Conservation (phyloP, 2,797 vertebrate genomes). For the Microtus obscurus region DNA sequence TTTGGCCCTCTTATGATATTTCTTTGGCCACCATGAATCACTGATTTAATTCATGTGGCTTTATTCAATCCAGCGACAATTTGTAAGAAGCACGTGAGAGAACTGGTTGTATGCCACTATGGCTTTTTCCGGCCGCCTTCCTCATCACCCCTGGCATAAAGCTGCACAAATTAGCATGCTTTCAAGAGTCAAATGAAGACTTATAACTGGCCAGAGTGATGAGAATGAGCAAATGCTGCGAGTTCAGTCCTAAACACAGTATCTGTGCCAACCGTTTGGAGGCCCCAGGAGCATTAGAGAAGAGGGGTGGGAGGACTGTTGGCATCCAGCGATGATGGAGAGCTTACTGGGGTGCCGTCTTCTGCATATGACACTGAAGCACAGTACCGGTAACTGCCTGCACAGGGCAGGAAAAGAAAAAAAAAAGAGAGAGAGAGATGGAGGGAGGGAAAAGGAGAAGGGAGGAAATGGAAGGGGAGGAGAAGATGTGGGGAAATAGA, state of each 20-base stretch:
- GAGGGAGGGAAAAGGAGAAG: background rate
- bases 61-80: background rate
- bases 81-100: background rate
- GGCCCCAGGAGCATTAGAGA: background rate
- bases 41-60: constrained; percentile 6
- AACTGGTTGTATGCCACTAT: background rate
- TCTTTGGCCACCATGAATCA: background rate
- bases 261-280: background rate
- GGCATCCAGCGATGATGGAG: background rate
- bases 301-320: background rate
- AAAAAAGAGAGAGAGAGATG: accelerated
- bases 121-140: background rate
- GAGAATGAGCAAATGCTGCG: no score
- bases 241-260: background rate
- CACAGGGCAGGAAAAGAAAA: background rate
- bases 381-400: background rate
- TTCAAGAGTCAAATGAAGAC: background rate
- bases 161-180: constrained; percentile 12
- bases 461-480: background rate
- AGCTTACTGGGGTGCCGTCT: no score
- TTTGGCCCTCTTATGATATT: background rate
- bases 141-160: background rate
- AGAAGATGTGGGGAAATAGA: background rate
- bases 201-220: background rate
- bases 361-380: background rate